Conservation (phyloP, 2,888 invertebrate species). For the Doris montereyensis region DNA sequence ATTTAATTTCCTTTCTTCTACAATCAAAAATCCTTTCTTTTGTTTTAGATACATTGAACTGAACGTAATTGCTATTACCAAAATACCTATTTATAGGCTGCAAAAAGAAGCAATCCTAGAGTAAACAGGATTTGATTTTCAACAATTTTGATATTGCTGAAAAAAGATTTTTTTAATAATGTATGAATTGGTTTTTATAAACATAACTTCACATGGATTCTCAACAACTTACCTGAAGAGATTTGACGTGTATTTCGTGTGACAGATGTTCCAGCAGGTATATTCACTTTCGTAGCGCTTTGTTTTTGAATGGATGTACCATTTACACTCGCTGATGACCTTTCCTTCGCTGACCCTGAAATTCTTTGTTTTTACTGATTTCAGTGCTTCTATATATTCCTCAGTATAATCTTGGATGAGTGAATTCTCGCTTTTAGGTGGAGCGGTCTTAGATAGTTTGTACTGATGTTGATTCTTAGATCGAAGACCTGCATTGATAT, state of each 20-base stretch:
- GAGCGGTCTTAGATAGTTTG: not conserved
- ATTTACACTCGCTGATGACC: not conserved
- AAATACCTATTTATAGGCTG: too few relatives aligned
- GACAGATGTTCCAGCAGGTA: conserved; percentile 9
- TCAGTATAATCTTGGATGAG: not conserved
- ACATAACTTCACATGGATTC: too few relatives aligned
- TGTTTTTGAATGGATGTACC: conserved; percentile 14
- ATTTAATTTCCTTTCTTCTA: too few relatives aligned
- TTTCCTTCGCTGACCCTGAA: conserved; percentile 9
- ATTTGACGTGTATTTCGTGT: too few relatives aligned
- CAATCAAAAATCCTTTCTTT: too few relatives aligned
- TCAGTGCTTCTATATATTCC: not conserved
- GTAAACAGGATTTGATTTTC: too few relatives aligned
- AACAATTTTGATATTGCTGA: too few relatives aligned
- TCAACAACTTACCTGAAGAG: conserved; percentile 11
- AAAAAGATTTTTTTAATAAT: too few relatives aligned
- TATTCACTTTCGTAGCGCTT: conserved; percentile 19
- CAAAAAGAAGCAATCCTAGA: too few relatives aligned
- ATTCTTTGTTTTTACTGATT: not conserved
- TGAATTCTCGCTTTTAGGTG: not conserved
- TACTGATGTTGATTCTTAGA: conserved; percentile 1
- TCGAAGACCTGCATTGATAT: conserved; percentile 3
- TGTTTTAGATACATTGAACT: too few relatives aligned
- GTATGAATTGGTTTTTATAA: too few relatives aligned
- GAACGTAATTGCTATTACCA: too few relatives aligned